Base-by-base conservation (phyloP, 2,888 invertebrate species). In the Zhuqinia jingwanae region DNA sequence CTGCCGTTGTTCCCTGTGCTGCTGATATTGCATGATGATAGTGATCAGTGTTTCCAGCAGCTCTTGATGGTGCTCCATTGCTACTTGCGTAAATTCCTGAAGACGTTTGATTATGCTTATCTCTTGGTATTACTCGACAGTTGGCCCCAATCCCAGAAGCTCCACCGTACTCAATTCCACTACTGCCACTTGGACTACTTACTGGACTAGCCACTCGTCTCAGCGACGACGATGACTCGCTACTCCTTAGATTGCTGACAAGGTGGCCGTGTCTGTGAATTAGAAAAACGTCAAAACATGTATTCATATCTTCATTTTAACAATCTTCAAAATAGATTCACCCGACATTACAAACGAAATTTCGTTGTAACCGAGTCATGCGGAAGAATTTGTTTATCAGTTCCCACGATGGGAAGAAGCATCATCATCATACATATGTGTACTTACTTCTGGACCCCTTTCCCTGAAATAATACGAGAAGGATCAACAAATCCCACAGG, bases 401-500 rank as follows among this genome's bases (percentile, higher is more conserved):
- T 36, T 36, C 8, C 8, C 8, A 36, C 8, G 36, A 36, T 8
- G 36, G 36, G 36, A 36, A 36, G 8, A 36, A n/a, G n/a, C n/a
- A n/a, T n/a, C n/a, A n/a, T n/a, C n/a, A n/a, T n/a, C n/a, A n/a
- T n/a, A n/a, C n/a, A 36, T 8, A 36, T 36, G 36, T 6, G 36
- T 20, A 87, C 87, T 87, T 87, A 87, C 87, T 87, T 87, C 58
- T 76, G 87, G 6, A 70, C 77, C 20, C 87, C 78, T 17, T 82
- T 87, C 17, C 82, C 82, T 58, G 87, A 82, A 73, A 87, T 77
- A 65, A 81, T 81, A 25, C 87, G 82, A 0, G 76, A 56, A 2
- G 87, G 78, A 87, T 82, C 87, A 20, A 82, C 78, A 82, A 87
- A 87, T 73, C 87, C 87, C 20, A 82, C 82, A 2, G 87, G 87